phyloP scores from a whole-genome alignment of 1,140 invertebrate species.

The Anthonomus grandis region DNA sequence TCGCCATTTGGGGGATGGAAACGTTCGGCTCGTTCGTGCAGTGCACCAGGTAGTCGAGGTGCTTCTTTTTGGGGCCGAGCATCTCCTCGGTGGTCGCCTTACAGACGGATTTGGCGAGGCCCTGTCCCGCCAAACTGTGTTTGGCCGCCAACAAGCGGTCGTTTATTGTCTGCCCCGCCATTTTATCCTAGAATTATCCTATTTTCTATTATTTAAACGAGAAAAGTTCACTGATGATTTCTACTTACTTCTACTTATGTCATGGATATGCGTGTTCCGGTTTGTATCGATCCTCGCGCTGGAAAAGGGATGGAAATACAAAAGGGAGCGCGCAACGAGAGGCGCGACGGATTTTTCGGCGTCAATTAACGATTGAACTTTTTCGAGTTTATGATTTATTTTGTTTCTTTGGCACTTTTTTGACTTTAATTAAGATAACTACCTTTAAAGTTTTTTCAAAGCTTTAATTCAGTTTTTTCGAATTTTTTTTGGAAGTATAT shows the following conservation, averaged over 20 bases:
- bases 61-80: conserved; percentile 99
- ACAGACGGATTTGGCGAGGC: conserved; percentile 98
- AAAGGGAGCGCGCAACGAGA: too few relatives aligned
- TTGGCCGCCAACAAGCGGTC: conserved; percentile 96
- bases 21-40: conserved; percentile 99
- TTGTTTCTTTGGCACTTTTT: too few relatives aligned
- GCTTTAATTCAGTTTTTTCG: too few relatives aligned
- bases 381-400: too few relatives aligned
- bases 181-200: too few relatives aligned
- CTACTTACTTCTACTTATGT: neutral
- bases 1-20: conserved; percentile 98
- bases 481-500: too few relatives aligned
- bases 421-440: too few relatives aligned
- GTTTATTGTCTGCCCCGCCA: conserved; percentile 96
- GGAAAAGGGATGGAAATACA: too few relatives aligned
- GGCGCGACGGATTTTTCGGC: too few relatives aligned
- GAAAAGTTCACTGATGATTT: conserved; percentile 3
- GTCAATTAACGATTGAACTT: too few relatives aligned
- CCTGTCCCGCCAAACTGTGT: conserved; percentile 98
- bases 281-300: too few relatives aligned
- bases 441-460: too few relatives aligned
- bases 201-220: neutral
- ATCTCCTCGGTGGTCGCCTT: conserved; percentile 99
- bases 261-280: neutral
- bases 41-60: conserved; percentile 98